Evolutionary conservation across 2,797 vertebrate species (phyloP).

Genomic region (Aplochiton taeniatus): DNA sequence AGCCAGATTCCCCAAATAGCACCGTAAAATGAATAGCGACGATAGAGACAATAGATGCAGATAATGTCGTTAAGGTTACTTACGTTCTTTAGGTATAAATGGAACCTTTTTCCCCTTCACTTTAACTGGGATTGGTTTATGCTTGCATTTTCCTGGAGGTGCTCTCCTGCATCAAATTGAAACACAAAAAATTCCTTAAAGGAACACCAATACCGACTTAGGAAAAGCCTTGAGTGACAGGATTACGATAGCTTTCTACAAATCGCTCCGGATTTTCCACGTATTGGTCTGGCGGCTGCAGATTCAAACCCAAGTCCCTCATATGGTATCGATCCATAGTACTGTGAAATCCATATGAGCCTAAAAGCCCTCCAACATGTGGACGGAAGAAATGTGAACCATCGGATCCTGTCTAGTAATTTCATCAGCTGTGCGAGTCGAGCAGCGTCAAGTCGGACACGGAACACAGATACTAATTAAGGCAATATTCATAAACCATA

Average conservation of each 20-base stretch:
- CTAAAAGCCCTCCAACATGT: slow-evolving; percentile 22
- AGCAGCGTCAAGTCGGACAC: slow-evolving; percentile 8
- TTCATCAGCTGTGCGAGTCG: slow-evolving; percentile 15
- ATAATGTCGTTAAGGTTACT: slow-evolving; percentile 53
- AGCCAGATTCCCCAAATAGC: background rate
- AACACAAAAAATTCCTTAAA: background rate
- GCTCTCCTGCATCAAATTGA: slow-evolving; percentile 73
- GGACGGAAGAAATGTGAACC: slow-evolving; percentile 26
- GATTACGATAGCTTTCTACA: no score
- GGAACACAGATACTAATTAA: no score
- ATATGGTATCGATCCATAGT: background rate
- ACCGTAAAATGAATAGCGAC: background rate
- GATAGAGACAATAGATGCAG: slow-evolving; percentile 1
- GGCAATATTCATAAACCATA: no score
- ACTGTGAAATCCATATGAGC: background rate
- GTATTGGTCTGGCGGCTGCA: no score
- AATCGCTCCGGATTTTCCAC: no score
- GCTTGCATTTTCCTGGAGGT: slow-evolving; percentile 83
- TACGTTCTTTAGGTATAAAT: slow-evolving; percentile 78
- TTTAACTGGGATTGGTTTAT: slow-evolving; percentile 77
- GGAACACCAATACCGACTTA: no score
- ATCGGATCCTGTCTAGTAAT: slow-evolving; percentile 18
- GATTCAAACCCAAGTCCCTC: no score
- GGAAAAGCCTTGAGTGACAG: no score
- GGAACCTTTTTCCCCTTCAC: slow-evolving; percentile 76